Evolutionary conservation across 1,140 invertebrate species (phyloP).

Genomic region (Drosophila ananassae): DNA sequence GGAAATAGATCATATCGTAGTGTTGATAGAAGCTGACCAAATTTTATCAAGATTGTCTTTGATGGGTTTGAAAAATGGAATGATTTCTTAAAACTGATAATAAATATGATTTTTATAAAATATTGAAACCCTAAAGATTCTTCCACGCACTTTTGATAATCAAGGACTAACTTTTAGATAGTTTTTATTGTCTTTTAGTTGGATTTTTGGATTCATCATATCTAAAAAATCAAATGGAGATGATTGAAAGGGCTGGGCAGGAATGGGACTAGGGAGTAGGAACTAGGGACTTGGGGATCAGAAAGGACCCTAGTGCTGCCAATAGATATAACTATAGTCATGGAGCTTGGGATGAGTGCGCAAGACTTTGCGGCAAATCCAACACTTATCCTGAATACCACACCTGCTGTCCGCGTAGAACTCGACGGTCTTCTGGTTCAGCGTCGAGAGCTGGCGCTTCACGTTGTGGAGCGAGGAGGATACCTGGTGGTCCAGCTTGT

Average conservation of each 20-base stretch:
- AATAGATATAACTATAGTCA: conserved; percentile 78
- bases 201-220: neutral
- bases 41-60: too few relatives aligned
- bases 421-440: conserved; percentile 78
- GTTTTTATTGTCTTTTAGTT: neutral
- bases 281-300: neutral
- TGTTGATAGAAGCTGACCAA: neutral
- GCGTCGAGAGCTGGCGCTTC: conserved; percentile 76
- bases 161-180: neutral
- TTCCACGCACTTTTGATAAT: neutral
- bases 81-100: too few relatives aligned
- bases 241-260: conserved; percentile 4
- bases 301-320: conserved; percentile 56
- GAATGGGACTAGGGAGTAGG: conserved; percentile 2
- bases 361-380: conserved; percentile 81
- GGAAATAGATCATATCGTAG: conserved; percentile 2
- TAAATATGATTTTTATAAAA: neutral
- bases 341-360: conserved; percentile 80
- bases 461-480: conserved; percentile 81
- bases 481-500: conserved; percentile 80
- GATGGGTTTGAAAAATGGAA: too few relatives aligned
- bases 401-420: conserved; percentile 84
- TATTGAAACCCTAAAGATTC: neutral
- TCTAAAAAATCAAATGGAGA: conserved; percentile 22
- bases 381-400: conserved; percentile 82